Base-by-base conservation (phyloP, 2,888 invertebrate species). In the Matsumyia berberina region DNA sequence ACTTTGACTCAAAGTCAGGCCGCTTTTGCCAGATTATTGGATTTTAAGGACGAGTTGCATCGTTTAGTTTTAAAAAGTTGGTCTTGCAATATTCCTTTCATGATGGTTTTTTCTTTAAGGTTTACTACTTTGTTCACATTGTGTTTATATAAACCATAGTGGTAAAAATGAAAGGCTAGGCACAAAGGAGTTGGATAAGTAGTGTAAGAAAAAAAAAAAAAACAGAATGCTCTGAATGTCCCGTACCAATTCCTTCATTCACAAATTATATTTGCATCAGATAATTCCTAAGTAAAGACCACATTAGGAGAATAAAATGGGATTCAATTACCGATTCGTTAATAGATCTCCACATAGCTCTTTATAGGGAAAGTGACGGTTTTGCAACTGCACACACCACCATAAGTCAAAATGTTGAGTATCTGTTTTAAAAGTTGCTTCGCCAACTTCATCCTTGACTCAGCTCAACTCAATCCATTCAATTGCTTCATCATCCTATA, bases 401-500 rank as follows among this genome's bases (percentile, higher is more conserved):
- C 80, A 76, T 85, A 85, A 80, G 80, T 85, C 80, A 85, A 80
- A 85, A 85, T 70, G 80, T 76, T 74, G 55, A 85, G 85, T 58
- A 57, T 72, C 53, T 80, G 58, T 76, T 70, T 58, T 76, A 85
- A 76, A 85, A 80, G 69, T 79, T 58, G 74, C 70, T 64, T 55
- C 62, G 69, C 79, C 74, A 85, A 80, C 85, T 85, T 79, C 64
- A 70, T 85, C 85, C 85, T 85, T 85, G 74, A 66, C 58, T 79
- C 62, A 60, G 80, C 74, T 79, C 51, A 76, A 76, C 80, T 80
- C 58, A 85, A 85, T 85, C 80, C 85, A 85, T 85, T 85, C 85
- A 85, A 85, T 85, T 85, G 85, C 85, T 80, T 80, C 80, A 80
- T 85, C 85, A 85, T 80, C 57, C 69, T 66, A 69, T 79, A 70